Evolutionary conservation across 2,113 vertebrate species (phyloP).

Genomic region (Larimichthys crocea): DNA sequence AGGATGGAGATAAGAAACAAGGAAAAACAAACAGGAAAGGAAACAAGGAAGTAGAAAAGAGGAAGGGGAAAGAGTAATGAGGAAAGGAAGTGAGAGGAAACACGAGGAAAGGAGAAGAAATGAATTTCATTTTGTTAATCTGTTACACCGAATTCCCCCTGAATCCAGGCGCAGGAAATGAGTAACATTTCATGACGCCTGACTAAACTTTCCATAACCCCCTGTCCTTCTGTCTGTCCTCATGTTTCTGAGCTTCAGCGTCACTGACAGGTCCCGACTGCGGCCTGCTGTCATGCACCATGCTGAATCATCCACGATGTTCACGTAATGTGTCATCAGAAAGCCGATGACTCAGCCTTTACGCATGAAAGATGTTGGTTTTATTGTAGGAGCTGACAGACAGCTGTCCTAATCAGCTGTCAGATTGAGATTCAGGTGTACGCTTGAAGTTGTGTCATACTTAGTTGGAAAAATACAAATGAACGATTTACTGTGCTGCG

Average conservation of each 20-base stretch:
- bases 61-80: neutral
- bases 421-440: neutral
- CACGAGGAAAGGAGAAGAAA: neutral
- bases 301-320: neutral
- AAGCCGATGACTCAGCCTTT: conserved; percentile 17
- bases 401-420: neutral
- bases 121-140: neutral
- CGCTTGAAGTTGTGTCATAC: neutral
- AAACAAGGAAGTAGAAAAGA: neutral
- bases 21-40: neutral
- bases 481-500: neutral
- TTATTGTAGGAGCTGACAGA: neutral
- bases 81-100: too few species aligned
- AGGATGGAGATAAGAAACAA: neutral
- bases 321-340: neutral
- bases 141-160: neutral
- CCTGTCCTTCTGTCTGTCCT: neutral
- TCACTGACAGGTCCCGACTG: conserved; percentile 26
- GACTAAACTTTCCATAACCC: conserved; percentile 30
- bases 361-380: neutral
- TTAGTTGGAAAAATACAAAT: neutral
- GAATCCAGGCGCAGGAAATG: conserved; percentile 9
- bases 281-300: neutral
- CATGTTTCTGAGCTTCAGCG: neutral
- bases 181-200: conserved; percentile 29